Evolutionary conservation across 1,140 invertebrate species (phyloP).

Genomic region (Mylabris phalerata): DNA sequence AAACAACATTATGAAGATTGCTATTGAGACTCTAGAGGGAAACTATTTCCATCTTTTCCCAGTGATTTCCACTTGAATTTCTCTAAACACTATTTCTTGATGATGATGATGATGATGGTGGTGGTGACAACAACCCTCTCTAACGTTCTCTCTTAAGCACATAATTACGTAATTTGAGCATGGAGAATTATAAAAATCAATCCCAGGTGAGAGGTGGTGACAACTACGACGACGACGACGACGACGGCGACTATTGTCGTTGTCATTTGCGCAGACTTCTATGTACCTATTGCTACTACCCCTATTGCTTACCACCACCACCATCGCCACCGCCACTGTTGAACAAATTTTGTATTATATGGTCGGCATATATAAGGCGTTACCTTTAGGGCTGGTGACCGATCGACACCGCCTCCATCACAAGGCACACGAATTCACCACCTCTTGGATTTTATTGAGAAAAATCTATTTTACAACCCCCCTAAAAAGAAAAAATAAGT

Average conservation of each 20-base stretch:
- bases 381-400: background rate
- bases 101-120: background rate
- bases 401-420: constrained; percentile 9
- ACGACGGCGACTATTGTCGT: too few species aligned
- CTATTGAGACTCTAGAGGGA: background rate
- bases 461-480: too few species aligned
- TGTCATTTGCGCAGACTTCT: constrained; percentile 13
- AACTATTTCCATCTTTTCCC: background rate
- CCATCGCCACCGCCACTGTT: constrained; percentile 7
- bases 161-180: constrained; percentile 26
- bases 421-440: constrained; percentile 2
- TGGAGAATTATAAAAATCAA: constrained; percentile 27
- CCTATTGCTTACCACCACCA: background rate
- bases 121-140: background rate
- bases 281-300: background rate
- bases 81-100: background rate
- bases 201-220: constrained; percentile 20
- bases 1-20: background rate
- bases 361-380: background rate
- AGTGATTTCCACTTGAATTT: background rate
- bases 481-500: too few species aligned
- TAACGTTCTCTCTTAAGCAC: constrained; percentile 1
- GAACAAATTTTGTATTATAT: too few species aligned
- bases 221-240: background rate
- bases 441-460: too few species aligned